phyloP scores from a whole-genome alignment of 2,888 invertebrate species.

The Hypsopygia costalis region DNA sequence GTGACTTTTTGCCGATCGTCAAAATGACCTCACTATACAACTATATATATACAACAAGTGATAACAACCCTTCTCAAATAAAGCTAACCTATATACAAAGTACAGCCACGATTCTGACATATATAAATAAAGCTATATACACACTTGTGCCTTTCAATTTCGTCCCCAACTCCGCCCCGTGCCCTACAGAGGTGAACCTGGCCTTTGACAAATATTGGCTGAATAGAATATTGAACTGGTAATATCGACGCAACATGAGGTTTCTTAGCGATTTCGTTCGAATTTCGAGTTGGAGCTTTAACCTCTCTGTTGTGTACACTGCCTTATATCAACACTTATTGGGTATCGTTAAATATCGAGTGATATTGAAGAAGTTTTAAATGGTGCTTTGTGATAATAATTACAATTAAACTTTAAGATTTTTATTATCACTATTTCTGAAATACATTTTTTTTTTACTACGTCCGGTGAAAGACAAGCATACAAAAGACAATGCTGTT shows the following conservation, averaged over 20 bases:
- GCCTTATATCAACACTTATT: background rate
- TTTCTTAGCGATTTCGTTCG: constrained; percentile 45
- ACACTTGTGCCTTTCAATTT: constrained; percentile 15
- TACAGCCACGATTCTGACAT: background rate
- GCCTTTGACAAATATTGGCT: constrained; percentile 66
- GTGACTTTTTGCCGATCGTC: no score
- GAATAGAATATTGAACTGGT: constrained; percentile 48
- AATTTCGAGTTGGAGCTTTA: constrained; percentile 31
- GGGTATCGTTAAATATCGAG: background rate
- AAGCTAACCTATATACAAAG: background rate
- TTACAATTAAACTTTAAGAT: no score
- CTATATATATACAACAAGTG: no score
- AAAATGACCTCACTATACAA: no score
- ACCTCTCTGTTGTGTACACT: constrained; percentile 8
- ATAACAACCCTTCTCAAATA: no score
- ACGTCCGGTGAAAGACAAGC: no score
- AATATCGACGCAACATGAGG: constrained; percentile 41
- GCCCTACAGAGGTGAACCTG: constrained; percentile 39
- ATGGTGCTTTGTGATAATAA: no score
- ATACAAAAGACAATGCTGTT: no score
- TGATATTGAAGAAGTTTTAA: no score
- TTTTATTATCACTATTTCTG: no score
- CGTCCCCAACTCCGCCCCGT: constrained; percentile 12
- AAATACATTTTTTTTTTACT: no score
- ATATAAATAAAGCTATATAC: background rate